Evolutionary conservation across 2,888 invertebrate genomes (phyloP), one percentile per base, ranked within the genome.

Genomic region (Macrosoma leucophasiata): DNA sequence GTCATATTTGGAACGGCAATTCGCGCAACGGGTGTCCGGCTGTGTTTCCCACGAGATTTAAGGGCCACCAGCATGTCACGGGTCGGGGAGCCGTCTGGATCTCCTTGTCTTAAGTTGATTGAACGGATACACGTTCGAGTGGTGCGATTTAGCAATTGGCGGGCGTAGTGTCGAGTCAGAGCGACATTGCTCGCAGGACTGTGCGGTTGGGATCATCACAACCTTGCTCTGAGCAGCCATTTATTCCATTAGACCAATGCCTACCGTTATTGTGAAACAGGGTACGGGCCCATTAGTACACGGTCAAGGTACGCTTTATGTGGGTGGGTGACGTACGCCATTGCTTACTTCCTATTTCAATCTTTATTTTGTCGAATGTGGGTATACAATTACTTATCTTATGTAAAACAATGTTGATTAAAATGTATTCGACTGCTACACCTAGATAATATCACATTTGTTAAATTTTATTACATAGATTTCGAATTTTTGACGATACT

Each of bases 91-190:
- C 78, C 77, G 76, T 71, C 52, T 62, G 62, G 59, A 63, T 67
- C 62, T 63, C 66, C 60, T 76, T 79, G 78, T 79, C 79, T 81
- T 77, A 72, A 62, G 67, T 63, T 68, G 69, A 74, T 70, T 75
- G 75, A 62, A 67, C 78, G 82, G 81, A 82, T 77, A 75, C 76
- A 69, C 68, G 68, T 73, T 72, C 69, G 75, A 78, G 77, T 77
- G 74, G 73, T 66, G 55, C 67, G 64, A 79, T 82, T 82, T 78
- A 66, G 63, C 79, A 82, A 82, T 82, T 81, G 78, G 64, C 52
- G 58, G 61, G 61, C 57, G 66, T 65, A 66, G 66, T 63, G 69
- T 73, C 63, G 64, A 60, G 59, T 53, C 60, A 63, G 71, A 66
- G 61, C 61, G 58, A 54, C 58, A 45, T 61, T 54, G 62, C 61